phyloP scores from a whole-genome alignment of 2,888 invertebrate species.

The Drosophila anomalata region DNA sequence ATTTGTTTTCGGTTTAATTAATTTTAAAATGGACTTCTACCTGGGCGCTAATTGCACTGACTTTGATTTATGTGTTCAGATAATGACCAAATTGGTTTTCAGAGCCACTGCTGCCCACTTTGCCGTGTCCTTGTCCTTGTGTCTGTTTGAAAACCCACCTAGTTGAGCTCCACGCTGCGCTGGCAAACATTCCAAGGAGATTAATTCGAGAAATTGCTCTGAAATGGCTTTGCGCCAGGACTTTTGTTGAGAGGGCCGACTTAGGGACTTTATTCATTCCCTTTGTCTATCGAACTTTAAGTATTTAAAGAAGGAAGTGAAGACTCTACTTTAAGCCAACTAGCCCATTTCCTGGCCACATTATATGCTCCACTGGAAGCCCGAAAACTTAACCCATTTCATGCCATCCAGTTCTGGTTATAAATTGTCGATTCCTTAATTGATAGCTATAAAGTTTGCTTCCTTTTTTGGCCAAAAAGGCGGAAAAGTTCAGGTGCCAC shows the following conservation, averaged over 20 bases:
- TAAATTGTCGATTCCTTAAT: slow-evolving; percentile 7
- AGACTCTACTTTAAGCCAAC: slow-evolving; percentile 1
- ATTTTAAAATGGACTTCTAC: slow-evolving; percentile 53
- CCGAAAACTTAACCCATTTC: slow-evolving; percentile 21
- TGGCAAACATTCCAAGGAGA: slow-evolving; percentile 25
- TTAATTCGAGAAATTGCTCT: slow-evolving; percentile 25
- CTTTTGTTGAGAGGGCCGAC: neutral
- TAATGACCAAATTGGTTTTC: slow-evolving; percentile 50
- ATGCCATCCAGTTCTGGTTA: neutral
- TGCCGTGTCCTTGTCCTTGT: slow-evolving; percentile 14
- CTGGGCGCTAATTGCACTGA: slow-evolving; percentile 49
- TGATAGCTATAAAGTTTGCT: slow-evolving; percentile 15
- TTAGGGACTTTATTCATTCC: slow-evolving; percentile 16
- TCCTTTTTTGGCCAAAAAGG: neutral
- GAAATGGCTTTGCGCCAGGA: slow-evolving; percentile 11
- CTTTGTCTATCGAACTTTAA: neutral
- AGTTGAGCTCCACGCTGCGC: slow-evolving; percentile 17
- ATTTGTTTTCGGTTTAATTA: slow-evolving; percentile 52
- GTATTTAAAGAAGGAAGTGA: neutral
- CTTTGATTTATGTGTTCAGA: slow-evolving; percentile 51
- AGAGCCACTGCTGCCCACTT: slow-evolving; percentile 20
- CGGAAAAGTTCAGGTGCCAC: slow-evolving; percentile 21
- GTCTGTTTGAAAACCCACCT: slow-evolving; percentile 9
- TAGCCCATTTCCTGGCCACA: neutral
- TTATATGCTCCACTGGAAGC: slow-evolving; percentile 24